These are phyloP conservation scores for Coelopa frigida DNA, from an alignment of 1,140 invertebrate species.

Conservation along the genomic window DNA sequence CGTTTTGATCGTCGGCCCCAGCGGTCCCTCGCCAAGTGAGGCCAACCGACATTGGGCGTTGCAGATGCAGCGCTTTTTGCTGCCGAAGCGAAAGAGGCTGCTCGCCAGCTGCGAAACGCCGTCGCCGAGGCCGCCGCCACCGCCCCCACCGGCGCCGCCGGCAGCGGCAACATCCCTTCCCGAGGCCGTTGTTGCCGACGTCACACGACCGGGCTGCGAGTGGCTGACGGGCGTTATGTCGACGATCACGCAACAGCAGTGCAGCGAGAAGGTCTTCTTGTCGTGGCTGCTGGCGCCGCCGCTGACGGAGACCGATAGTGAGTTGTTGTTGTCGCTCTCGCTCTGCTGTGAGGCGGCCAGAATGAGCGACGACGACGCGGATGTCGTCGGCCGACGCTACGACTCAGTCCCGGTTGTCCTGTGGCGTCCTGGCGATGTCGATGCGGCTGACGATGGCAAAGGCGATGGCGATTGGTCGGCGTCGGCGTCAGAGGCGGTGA, in stretches of 20 bases:
- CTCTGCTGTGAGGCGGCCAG: conserved; percentile 43
- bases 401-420: conserved; percentile 13
- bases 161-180: conserved; percentile 40
- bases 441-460: neutral
- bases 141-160: conserved; percentile 43
- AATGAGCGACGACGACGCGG: conserved; percentile 26
- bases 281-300: conserved; percentile 28
- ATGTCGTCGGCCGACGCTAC: conserved; percentile 16
- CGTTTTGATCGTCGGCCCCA: conserved; percentile 32
- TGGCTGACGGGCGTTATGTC: conserved; percentile 46
- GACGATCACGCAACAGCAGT: conserved; percentile 47
- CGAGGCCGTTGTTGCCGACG: conserved; percentile 45
- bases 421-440: conserved; percentile 8
- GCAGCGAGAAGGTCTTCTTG: conserved; percentile 44
- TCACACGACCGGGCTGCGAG: conserved; percentile 38
- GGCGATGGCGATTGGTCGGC: too few species aligned
- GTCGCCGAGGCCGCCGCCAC: conserved; percentile 34
- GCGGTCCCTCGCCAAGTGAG: conserved; percentile 25
- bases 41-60: conserved; percentile 41
- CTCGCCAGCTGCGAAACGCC: conserved; percentile 41
- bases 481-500: too few species aligned
- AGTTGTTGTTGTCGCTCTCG: conserved; percentile 19
- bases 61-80: conserved; percentile 42
- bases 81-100: conserved; percentile 41
- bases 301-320: too few species aligned